phyloP scores from a whole-genome alignment of 2,888 invertebrate species.

The Aleiodes testaceus region DNA sequence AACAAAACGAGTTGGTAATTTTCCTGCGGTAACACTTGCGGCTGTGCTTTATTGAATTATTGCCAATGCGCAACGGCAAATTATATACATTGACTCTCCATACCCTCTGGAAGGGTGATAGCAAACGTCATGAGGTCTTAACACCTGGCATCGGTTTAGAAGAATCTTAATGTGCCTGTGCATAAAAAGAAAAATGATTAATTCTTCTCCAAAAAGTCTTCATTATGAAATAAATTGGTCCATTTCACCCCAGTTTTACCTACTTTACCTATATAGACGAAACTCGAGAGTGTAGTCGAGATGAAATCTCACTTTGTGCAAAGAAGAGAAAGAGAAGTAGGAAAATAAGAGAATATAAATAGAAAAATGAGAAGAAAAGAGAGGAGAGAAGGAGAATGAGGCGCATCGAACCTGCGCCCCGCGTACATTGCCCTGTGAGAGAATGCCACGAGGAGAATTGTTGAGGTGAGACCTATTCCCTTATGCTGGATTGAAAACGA shows the following conservation, averaged over 20 bases:
- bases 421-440: constrained; percentile 31
- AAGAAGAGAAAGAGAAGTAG: background rate
- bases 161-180: background rate
- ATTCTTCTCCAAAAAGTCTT: background rate
- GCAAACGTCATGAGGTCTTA: constrained; percentile 28
- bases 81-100: constrained; percentile 46
- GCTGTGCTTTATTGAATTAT: constrained; percentile 50
- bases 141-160: constrained; percentile 20
- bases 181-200: too few relatives aligned
- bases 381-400: constrained; percentile 22
- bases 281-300: constrained; percentile 23
- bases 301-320: constrained; percentile 30
- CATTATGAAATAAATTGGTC: too few relatives aligned
- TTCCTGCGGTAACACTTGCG: constrained; percentile 32
- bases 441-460: constrained; percentile 24
- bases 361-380: constrained; percentile 17
- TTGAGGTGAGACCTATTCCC: constrained; percentile 30
- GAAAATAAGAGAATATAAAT: constrained; percentile 1
- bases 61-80: constrained; percentile 45
- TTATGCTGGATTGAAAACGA: constrained; percentile 18
- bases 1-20: constrained; percentile 22
- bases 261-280: background rate
- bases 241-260: too few relatives aligned
- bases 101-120: constrained; percentile 19
- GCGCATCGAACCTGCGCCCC: constrained; percentile 30